A percentile compares a stretch with the other conserved stretches of the same genome.
Evolutionary conservation across 2,113 vertebrate genomes (phyloP).

Genomic region (Perognathus longimembris): DNA sequence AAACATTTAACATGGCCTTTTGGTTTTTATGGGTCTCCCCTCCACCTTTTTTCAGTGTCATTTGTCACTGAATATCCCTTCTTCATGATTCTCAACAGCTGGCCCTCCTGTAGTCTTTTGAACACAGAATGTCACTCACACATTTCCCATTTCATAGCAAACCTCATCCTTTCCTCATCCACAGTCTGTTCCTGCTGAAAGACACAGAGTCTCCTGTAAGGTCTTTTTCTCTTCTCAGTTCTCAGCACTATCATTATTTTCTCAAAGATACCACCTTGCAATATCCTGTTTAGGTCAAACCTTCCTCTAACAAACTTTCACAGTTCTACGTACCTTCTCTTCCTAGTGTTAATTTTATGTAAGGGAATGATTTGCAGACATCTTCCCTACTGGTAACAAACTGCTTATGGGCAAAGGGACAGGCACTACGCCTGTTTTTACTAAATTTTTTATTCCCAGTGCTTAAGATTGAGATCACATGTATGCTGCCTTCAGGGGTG

Average conservation of each 20-base stretch:
- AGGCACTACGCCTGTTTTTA: not conserved
- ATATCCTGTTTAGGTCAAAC: not conserved
- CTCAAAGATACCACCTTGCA: not conserved
- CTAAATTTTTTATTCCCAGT: not conserved
- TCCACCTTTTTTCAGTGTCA: not conserved
- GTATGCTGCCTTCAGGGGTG: not conserved
- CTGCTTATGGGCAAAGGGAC: not conserved
- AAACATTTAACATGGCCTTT: not conserved
- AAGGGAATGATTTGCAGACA: not conserved
- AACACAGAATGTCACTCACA: not conserved
- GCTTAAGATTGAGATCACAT: not conserved
- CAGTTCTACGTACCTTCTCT: not conserved
- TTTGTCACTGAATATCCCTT: not conserved
- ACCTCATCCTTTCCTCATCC: not conserved
- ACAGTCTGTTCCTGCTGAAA: not conserved
- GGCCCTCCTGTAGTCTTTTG: not conserved
- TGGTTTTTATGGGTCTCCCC: not conserved
- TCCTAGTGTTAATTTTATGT: not conserved
- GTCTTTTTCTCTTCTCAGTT: not conserved
- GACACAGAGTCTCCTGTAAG: no score
- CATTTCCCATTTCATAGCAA: not conserved
- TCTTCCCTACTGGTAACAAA: not conserved
- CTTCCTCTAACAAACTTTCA: not conserved
- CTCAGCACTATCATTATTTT: constrained; percentile 1
- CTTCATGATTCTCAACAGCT: not conserved